phyloP scores from a whole-genome alignment of 2,888 invertebrate genomes.

The Andrena haemorrhoa region DNA sequence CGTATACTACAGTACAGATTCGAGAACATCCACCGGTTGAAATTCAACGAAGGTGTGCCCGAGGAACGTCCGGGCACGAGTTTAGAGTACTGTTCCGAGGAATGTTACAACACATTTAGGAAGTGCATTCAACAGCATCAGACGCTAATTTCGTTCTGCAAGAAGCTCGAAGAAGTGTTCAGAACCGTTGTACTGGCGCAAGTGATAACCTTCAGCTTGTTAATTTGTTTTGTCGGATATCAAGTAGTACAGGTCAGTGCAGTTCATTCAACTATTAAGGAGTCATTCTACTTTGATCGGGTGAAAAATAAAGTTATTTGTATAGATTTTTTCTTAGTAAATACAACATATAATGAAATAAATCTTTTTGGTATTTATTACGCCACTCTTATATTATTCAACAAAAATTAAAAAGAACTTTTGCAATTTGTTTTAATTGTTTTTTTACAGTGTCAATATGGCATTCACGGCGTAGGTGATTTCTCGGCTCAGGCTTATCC shows the following conservation, averaged over 20 bases:
- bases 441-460: background rate
- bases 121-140: slow-evolving; percentile 33
- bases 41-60: background rate
- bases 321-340: too few species aligned
- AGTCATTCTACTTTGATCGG: too few species aligned
- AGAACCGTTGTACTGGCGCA: slow-evolving; percentile 19
- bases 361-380: too few species aligned
- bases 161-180: slow-evolving; percentile 24
- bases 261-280: background rate
- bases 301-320: too few species aligned
- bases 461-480: too few species aligned
- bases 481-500: too few species aligned
- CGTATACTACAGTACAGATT: slow-evolving; percentile 43
- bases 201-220: slow-evolving; percentile 35
- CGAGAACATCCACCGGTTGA: background rate
- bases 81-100: background rate
- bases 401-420: too few species aligned
- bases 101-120: slow-evolving; percentile 6
- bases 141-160: slow-evolving; percentile 18
- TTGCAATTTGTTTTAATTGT: too few species aligned
- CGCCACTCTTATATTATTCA: too few species aligned
- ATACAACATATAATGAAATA: too few species aligned
- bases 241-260: slow-evolving; percentile 41
- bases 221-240: slow-evolving; percentile 42
- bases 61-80: background rate